Percentiles rank a stretch among this genome's conserved stretches.
These are phyloP conservation scores for Spea bombifrons DNA, from an alignment of 2,113 vertebrate species.

Conservation along the genomic window DNA sequence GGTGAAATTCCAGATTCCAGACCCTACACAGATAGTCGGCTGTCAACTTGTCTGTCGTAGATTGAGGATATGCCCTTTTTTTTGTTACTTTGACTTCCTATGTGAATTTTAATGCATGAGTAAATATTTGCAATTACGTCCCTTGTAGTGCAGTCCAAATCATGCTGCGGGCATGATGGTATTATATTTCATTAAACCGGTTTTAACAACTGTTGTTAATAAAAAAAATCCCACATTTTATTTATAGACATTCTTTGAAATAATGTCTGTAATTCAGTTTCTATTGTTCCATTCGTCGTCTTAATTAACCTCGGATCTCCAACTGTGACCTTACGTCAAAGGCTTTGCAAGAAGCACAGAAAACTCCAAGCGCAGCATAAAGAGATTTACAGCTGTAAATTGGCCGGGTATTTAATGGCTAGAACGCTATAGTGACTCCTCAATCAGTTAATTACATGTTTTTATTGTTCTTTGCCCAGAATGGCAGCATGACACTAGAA, in stretches of 20 bases:
- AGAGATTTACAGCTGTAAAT: neutral
- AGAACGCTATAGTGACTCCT: neutral
- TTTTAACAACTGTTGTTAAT: slow-evolving; percentile 2
- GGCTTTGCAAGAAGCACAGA: neutral
- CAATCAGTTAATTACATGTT: neutral
- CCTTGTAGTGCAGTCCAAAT: neutral
- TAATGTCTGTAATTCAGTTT: slow-evolving; percentile 23
- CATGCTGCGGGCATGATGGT: neutral
- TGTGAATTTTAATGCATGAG: neutral
- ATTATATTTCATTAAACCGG: neutral
- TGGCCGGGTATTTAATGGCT: neutral
- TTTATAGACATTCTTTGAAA: slow-evolving; percentile 24
- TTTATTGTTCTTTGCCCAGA: neutral
- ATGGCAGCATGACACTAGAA: no score
- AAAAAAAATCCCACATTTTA: slow-evolving; percentile 1
- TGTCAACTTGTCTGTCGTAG: no score
- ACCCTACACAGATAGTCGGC: no score
- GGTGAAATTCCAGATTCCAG: no score
- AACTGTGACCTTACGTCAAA: slow-evolving; percentile 34
- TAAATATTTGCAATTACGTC: neutral
- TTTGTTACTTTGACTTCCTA: no score
- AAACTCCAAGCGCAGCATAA: neutral
- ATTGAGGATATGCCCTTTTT: no score
- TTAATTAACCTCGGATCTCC: slow-evolving; percentile 34
- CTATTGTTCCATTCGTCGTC: slow-evolving; percentile 22